These are phyloP conservation scores for Lepas anatifera DNA, from an alignment of 2,888 invertebrate species.

Conservation along the genomic window DNA sequence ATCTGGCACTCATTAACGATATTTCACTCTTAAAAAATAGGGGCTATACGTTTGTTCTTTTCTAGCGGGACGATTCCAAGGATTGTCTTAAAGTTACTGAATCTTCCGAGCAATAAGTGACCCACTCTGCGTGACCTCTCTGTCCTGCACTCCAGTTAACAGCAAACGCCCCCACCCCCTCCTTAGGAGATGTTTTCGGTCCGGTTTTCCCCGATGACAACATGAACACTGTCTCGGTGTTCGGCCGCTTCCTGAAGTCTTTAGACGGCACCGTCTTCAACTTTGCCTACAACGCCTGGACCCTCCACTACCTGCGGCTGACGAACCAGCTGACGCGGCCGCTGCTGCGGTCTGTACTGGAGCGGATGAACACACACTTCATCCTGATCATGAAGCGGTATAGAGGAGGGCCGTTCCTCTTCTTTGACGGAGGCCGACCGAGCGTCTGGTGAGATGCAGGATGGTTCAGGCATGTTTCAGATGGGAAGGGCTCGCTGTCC, in stretches of 20 bases:
- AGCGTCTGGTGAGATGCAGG: constrained; percentile 55
- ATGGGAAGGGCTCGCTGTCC: no score
- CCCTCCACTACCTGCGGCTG: constrained; percentile 35
- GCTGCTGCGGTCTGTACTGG: constrained; percentile 19
- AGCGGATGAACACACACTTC: constrained; percentile 23
- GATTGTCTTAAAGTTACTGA: no score
- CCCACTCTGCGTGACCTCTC: no score
- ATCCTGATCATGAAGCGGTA: constrained; percentile 23
- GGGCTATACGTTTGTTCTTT: no score
- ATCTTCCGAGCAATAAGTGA: no score
- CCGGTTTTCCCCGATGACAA: constrained; percentile 64
- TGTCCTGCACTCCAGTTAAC: no score
- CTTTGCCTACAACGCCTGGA: constrained; percentile 74
- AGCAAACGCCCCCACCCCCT: no score
- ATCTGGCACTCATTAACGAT: no score
- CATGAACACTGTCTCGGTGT: constrained; percentile 29
- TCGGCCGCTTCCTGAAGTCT: constrained; percentile 29
- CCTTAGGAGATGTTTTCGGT: constrained; percentile 76
- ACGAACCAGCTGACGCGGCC: constrained; percentile 33
- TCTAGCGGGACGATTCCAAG: not conserved
- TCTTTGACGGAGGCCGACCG: constrained; percentile 63
- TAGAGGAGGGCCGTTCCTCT: constrained; percentile 16
- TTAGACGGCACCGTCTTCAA: constrained; percentile 95
- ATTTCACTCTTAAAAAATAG: no score
- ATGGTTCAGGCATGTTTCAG: no score